Percentiles rank a stretch among this genome's conserved stretches.
Conservation (phyloP, 2,797 vertebrate genomes). For the Peromyscus eremicus region DNA sequence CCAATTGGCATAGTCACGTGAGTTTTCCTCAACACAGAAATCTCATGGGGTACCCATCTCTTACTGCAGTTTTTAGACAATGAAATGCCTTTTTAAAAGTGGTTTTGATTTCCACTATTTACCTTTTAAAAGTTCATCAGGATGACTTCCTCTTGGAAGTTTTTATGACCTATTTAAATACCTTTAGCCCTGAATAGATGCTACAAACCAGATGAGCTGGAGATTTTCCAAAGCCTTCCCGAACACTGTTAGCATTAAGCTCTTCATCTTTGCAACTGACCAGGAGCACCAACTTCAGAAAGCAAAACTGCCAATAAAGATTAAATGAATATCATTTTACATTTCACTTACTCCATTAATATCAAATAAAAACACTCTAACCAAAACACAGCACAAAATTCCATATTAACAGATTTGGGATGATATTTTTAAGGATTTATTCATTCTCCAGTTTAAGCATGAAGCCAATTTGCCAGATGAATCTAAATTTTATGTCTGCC, state of each 20-base stretch:
- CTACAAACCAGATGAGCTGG: constrained; percentile 76
- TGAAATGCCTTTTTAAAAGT: constrained; percentile 44
- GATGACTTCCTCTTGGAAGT: constrained; percentile 39
- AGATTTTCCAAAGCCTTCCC: constrained; percentile 78
- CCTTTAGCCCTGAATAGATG: constrained; percentile 73
- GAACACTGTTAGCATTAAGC: constrained; percentile 82
- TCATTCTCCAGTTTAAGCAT: constrained; percentile 54
- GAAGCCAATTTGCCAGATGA: constrained; percentile 52
- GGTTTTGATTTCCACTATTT: constrained; percentile 66
- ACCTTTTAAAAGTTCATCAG: constrained; percentile 64
- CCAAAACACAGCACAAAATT: constrained; percentile 74
- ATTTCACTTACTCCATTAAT: constrained; percentile 85
- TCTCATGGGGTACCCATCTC: neutral
- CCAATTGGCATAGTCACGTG: neutral
- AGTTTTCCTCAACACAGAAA: constrained; percentile 29
- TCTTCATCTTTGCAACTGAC: constrained; percentile 83
- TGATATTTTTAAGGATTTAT: constrained; percentile 22
- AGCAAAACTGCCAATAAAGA: constrained; percentile 86
- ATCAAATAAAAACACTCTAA: constrained; percentile 82
- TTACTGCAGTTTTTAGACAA: neutral
- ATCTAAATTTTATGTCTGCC: constrained; percentile 5
- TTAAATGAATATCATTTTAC: constrained; percentile 87
- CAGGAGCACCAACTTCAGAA: constrained; percentile 83
- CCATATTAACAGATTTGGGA: constrained; percentile 6
- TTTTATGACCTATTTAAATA: constrained; percentile 74